Conservation (phyloP, 2,888 invertebrate genomes). For the Zonitis immaculata region DNA sequence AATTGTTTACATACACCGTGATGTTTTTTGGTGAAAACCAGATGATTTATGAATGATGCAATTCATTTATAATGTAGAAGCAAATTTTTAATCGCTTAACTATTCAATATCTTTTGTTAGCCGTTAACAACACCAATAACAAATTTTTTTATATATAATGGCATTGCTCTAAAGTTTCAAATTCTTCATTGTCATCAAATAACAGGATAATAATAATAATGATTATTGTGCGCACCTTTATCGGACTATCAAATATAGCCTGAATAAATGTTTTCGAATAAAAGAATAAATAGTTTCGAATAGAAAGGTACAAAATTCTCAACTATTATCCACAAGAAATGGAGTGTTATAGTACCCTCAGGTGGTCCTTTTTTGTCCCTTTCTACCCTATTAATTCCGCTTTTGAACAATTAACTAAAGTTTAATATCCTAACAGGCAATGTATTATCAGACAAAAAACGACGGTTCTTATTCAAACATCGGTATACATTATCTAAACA, state of each 20-base stretch:
- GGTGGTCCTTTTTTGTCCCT: not conserved
- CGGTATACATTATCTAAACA: too few relatives aligned
- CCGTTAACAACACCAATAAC: too few relatives aligned
- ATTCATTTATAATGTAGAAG: not conserved
- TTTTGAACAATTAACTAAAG: not conserved
- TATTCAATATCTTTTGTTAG: not conserved
- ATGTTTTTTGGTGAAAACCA: not conserved
- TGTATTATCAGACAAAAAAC: not conserved
- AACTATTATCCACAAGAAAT: too few relatives aligned
- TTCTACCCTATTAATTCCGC: not conserved
- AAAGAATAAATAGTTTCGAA: too few relatives aligned
- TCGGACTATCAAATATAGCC: too few relatives aligned
- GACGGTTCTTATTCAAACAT: not conserved
- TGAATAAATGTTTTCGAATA: too few relatives aligned
- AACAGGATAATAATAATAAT: too few relatives aligned
- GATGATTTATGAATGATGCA: not conserved
- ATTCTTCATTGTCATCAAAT: too few relatives aligned
- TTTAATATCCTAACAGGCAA: not conserved
- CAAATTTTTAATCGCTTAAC: not conserved
- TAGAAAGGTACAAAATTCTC: too few relatives aligned
- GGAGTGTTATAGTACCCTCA: not conserved
- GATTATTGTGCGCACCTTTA: too few relatives aligned
- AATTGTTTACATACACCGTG: conserved; percentile 1
- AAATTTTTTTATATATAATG: too few relatives aligned
- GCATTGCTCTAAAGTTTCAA: too few relatives aligned